Base-by-base conservation (phyloP, 2,888 invertebrate genomes). In the Endotricha flammealis region DNA sequence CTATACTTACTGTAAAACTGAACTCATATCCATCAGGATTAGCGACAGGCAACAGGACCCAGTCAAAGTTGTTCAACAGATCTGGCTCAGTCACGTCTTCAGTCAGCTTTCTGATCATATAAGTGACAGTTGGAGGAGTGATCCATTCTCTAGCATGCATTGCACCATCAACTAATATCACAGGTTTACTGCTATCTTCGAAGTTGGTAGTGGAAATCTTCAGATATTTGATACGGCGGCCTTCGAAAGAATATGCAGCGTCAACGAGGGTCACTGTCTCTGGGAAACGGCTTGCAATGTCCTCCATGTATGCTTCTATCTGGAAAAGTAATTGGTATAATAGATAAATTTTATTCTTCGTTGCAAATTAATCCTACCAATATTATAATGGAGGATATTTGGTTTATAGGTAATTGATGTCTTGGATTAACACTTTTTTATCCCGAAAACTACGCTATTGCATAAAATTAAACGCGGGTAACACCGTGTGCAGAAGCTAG, bases 1-100 rank as follows among this genome's bases (percentile, higher is more conserved):
- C n/a, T n/a, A n/a, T n/a, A 20, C 20, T 4, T 6, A 20, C 20
- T n/a, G 68, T 66, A 47, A 85, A 87, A 1, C 89, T 85, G 63
- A 69, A 90, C 46, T 87, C 88, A 50, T 93, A 93, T 4, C 93
- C 93, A 70, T 93, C 93, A 8, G 93, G 92, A 60, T 93, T 93
- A 23, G 90, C 74, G 7, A 90, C 76, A 0, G 93, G 93, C 8
- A 92, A 50, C 12, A 91, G 68, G 44, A 88, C 88, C 90, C 92
- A 93, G 57, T 93, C 92, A 12, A 91, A 88, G 12, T 81, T 76
- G 10, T 89, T 73, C 24, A 91, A 64, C 1, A 93, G 66, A 22
- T 87, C 70, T 8, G 67, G 64, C 46, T 90, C 89, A 3, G 74
- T 77, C 4, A 85, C 64, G 50, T 91, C 88, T 52, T 88, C 89